Evolutionary conservation across 2,797 vertebrate genomes (phyloP).

Genomic region (Mionectes olivaceus): DNA sequence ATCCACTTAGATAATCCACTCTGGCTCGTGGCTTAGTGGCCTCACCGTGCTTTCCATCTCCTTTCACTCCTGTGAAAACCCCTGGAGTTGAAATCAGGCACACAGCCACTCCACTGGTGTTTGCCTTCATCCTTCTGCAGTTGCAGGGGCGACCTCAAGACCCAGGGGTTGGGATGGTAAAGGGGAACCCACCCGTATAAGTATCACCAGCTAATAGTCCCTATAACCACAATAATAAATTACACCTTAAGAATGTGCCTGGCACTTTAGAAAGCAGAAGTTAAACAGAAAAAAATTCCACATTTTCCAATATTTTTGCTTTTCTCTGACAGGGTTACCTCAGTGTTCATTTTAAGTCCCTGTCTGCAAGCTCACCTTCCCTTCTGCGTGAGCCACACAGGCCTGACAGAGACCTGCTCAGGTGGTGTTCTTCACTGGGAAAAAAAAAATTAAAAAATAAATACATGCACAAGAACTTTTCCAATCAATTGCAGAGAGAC

Average conservation of each 20-base stretch:
- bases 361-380: not conserved
- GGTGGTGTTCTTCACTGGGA: slow-evolving; percentile 19
- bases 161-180: accelerated
- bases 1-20: slow-evolving; percentile 53
- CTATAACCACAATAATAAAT: not conserved
- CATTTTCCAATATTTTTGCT: not conserved
- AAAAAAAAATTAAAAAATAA: not conserved
- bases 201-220: not conserved
- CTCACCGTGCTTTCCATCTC: not conserved
- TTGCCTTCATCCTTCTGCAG: not conserved
- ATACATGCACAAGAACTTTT: slow-evolving; percentile 48
- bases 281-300: not conserved
- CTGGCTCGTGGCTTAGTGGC: not conserved
- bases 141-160: not conserved
- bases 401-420: slow-evolving; percentile 7
- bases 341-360: not conserved
- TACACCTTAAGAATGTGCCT: not conserved
- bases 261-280: not conserved
- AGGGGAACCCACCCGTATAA: accelerated
- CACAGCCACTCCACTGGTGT: accelerated
- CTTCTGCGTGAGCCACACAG: accelerated
- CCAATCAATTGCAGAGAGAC: slow-evolving; percentile 38
- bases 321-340: not conserved
- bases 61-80: slow-evolving; percentile 35
- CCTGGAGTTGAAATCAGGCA: not conserved